Evolutionary conservation across 2,113 vertebrate genomes (phyloP).

Genomic region (Probosciger aterrimus): DNA sequence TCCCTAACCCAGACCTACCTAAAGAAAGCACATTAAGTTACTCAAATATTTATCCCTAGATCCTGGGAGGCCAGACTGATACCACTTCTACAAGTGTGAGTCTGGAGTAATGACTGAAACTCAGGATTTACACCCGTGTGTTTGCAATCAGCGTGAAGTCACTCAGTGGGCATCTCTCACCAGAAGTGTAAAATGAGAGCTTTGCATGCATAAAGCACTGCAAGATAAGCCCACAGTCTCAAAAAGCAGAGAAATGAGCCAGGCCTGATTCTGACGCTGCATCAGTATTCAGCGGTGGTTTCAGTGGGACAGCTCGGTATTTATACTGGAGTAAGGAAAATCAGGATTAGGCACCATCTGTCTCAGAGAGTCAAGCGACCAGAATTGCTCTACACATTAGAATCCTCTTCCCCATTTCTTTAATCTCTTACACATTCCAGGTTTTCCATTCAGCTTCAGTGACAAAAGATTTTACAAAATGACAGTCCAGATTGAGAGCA

Average conservation of each 20-base stretch:
- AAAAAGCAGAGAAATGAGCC: slow-evolving; percentile 10
- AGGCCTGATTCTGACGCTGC: slow-evolving; percentile 6
- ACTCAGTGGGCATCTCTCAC: background rate
- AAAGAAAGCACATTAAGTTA: background rate
- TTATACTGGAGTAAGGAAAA: slow-evolving; percentile 49
- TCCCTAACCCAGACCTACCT: background rate
- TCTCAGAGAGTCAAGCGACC: background rate
- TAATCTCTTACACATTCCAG: slow-evolving; percentile 27
- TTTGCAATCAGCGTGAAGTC: background rate
- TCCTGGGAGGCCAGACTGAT: background rate
- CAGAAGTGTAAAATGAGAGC: background rate
- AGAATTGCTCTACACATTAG: background rate
- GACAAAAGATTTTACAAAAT: slow-evolving; percentile 58
- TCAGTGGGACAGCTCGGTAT: background rate
- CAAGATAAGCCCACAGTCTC: background rate
- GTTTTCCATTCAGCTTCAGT: slow-evolving; percentile 17
- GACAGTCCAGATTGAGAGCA: slow-evolving; percentile 52
- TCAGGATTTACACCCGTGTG: background rate
- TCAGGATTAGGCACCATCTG: slow-evolving; percentile 42
- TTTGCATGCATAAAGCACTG: background rate
- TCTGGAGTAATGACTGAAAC: background rate
- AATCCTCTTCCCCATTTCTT: slow-evolving; percentile 29
- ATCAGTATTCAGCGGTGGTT: background rate
- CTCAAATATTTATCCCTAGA: background rate
- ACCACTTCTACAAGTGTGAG: background rate